These are phyloP conservation scores for Camponotus pennsylvanicus DNA, from an alignment of 1,140 invertebrate genomes.

Conservation along the genomic window DNA sequence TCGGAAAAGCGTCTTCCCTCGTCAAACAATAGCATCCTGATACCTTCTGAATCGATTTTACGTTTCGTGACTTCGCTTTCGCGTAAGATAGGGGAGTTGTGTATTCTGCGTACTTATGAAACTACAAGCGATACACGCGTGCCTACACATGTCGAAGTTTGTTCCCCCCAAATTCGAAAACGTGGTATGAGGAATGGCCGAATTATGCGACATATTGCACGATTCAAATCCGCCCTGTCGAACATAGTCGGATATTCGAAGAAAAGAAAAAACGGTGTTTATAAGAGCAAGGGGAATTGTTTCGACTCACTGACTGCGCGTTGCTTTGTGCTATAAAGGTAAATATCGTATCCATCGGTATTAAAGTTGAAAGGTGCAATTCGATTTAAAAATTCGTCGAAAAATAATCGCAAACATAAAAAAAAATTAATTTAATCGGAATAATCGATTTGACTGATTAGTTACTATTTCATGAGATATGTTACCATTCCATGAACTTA, in stretches of 20 bases:
- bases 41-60: constrained; percentile 67
- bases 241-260: constrained; percentile 36
- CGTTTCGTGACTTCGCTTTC: constrained; percentile 67
- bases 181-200: constrained; percentile 77
- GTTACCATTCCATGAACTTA: not conserved
- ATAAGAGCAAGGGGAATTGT: constrained; percentile 60
- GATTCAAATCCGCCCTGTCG: constrained; percentile 52
- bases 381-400: not conserved
- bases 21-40: constrained; percentile 62
- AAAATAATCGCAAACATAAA: not conserved
- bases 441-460: not conserved
- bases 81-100: not conserved
- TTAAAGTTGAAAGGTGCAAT: constrained; percentile 32
- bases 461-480: not conserved
- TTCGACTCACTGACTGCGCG: constrained; percentile 42
- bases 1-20: constrained; percentile 42
- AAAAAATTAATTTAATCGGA: not conserved
- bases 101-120: constrained; percentile 66
- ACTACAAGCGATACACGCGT: constrained; percentile 58
- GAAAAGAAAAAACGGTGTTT: constrained; percentile 61
- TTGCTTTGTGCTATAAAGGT: not conserved
- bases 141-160: constrained; percentile 70
- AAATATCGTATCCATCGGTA: constrained; percentile 5
- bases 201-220: constrained; percentile 81
- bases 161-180: constrained; percentile 63